Evolutionary conservation across 1,140 invertebrate genomes (phyloP), one percentile per base, ranked within the genome.

Genomic region (Mizuhopecten yessoensis): DNA sequence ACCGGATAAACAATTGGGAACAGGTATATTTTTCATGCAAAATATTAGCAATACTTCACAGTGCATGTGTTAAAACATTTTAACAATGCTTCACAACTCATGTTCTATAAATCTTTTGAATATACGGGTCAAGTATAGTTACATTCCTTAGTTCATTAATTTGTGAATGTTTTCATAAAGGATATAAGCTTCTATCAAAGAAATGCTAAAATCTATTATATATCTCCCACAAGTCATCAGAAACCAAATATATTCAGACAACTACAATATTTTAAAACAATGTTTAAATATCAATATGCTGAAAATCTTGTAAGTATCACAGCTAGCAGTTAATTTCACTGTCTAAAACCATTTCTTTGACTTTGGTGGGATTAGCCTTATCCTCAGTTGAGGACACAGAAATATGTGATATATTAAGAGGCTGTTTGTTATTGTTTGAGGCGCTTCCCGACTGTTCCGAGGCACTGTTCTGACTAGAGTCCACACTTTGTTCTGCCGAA

Each of bases 271-370:
- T 75, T 17, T 45, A 45, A 20, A 45, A 17, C 9, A 10, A 45
- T 13, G 9, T 13, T 17, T 13, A 45, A 45, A 45, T 45, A 75
- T 29, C 57, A 75, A 75, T 29, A 75, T 29, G 29, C 17, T n/a
- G 9, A 75, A 1, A 45, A 45, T 45, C 42, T 45, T 13, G 42
- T 88, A 88, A 33, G 9, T 34, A 45, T 33, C 42, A 88, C 23
- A n/a, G 45, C 42, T 92, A 94, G 89, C 94, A 94, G 36, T 92
- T 57, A 7, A 94, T 89, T 91, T 94, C 94, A 90, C 93, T 94
- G 87, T 94, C 93, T 87, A 94, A 88, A n/a, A 93, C 90, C 94
- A 94, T 94, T 90, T 94, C 94, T 57, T 92, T 94, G 5, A 94
- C 94, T 34, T 92, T 88, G 42, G 89, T 90, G 23, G 90, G 91